Conservation (phyloP, 2,888 invertebrate genomes). For the Drosophila mayaguana region DNA sequence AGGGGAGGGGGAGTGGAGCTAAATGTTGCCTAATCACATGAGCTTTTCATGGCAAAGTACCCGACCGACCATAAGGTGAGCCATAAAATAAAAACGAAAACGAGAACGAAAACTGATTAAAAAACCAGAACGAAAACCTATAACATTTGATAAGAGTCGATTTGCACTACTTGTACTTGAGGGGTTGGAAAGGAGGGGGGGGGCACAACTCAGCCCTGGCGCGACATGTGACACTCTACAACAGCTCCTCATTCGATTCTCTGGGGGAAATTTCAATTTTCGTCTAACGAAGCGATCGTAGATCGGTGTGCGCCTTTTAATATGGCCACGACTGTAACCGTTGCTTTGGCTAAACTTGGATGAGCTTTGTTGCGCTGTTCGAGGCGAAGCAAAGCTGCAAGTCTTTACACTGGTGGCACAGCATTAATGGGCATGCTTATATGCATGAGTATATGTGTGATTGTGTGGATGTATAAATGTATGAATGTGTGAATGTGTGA, state of each 20-base stretch:
- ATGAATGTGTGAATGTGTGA: background rate
- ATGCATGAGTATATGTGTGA: too few species aligned
- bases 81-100: slow-evolving; percentile 17
- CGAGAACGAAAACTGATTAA: slow-evolving; percentile 16
- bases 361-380: background rate
- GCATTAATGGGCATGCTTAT: background rate
- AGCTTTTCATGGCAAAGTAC: slow-evolving; percentile 8
- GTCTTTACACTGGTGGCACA: slow-evolving; percentile 1
- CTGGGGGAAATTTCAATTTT: slow-evolving; percentile 3
- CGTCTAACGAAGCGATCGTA: background rate
- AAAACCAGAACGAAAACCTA: slow-evolving; percentile 10
- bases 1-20: background rate
- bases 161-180: background rate
- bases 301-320: background rate
- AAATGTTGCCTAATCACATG: slow-evolving; percentile 34
- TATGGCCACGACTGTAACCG: background rate
- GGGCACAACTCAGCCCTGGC: slow-evolving; percentile 16
- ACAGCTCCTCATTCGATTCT: background rate
- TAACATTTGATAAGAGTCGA: slow-evolving; percentile 25
- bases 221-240: slow-evolving; percentile 42
- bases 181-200: background rate
- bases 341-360: background rate
- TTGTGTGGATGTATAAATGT: background rate
- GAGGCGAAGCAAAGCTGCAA: background rate
- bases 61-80: slow-evolving; percentile 3